Evolutionary conservation across 2,888 invertebrate genomes (phyloP).

Genomic region (Heliconius erato): DNA sequence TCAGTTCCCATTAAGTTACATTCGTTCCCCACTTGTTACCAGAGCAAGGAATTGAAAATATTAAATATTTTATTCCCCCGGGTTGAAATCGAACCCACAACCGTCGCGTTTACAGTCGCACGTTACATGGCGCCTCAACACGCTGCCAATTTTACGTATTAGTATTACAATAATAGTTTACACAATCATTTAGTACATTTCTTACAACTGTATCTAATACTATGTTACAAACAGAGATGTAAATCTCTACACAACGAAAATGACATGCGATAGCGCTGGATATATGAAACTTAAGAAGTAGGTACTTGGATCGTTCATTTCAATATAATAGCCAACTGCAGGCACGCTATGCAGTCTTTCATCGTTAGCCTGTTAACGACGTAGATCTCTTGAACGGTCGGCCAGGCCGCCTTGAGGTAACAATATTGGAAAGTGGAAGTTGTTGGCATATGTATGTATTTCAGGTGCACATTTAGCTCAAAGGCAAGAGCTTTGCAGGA

Average conservation of each 20-base stretch:
- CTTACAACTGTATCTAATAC: neutral
- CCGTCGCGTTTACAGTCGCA: neutral
- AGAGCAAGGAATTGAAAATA: too few species aligned
- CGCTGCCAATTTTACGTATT: neutral
- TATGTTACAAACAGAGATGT: neutral
- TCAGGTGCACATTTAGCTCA: conserved; percentile 43
- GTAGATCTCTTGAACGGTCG: conserved; percentile 46
- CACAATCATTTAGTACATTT: neutral
- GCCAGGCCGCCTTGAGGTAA: conserved; percentile 43
- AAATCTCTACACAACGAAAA: conserved; percentile 31
- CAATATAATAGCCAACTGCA: conserved; percentile 46
- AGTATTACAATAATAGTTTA: neutral
- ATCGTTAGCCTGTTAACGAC: conserved; percentile 49
- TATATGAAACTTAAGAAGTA: conserved; percentile 44
- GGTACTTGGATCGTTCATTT: conserved; percentile 47
- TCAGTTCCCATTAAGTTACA: too few species aligned
- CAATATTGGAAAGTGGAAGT: conserved; percentile 49
- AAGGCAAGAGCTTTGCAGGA: conserved; percentile 40
- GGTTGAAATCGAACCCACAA: neutral
- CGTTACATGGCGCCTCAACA: neutral
- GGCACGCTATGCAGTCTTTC: conserved; percentile 47
- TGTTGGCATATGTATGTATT: conserved; percentile 45
- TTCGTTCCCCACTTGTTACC: too few species aligned
- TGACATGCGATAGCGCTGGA: conserved; percentile 37
- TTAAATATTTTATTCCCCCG: too few species aligned